Evolutionary conservation across 2,113 vertebrate species (phyloP), one percentile per base, ranked within the genome.

Genomic region (Colinus virginianus): DNA sequence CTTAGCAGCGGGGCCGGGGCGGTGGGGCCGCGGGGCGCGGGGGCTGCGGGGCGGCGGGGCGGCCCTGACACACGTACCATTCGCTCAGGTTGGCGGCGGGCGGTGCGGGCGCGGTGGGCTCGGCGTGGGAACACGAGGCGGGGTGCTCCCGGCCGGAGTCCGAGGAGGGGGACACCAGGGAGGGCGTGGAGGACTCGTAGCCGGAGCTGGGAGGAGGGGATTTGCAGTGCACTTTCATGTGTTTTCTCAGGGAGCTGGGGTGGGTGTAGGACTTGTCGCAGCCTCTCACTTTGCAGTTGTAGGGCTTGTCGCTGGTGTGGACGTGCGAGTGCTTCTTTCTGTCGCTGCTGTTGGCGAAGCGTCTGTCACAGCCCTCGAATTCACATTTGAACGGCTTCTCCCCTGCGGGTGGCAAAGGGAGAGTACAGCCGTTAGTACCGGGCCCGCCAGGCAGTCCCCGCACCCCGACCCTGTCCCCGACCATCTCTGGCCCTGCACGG

Each of bases 231-330:
- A 99, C 99, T 97, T 99, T 99, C 99, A 99, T 99, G 97, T 99
- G 99, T 97, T 99, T 99, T 92, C 99, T 97, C 97, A 99, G 97
- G 78, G 99, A 99, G 96, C 99, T 99, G 78, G 99, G 99, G 97
- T 99, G 99, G 42, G 99, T 99, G 98, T 99, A 99, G 88, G 99
- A 99, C 97, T 99, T 99, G 97, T 99, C 99, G 95, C 99, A 99
- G 96, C 99, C 99, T 97, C 99, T 97, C 97, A 99, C 98, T 98
- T 99, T 99, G 98, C 99, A 99, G 97, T 98, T 99, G 98, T 99
- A 99, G 19, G 99, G 99, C 95, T 99, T 99, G 98, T 99, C 99
- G 97, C 99, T 99, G 92, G 99, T 99, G 98, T 99, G 99, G 95
- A 99, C 99, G 96, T 99, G 99, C 32, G 99, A 99, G 96, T 99